These are phyloP conservation scores for Thymelicus sylvestris DNA, from an alignment of 2,888 invertebrate species.

Conservation along the genomic window DNA sequence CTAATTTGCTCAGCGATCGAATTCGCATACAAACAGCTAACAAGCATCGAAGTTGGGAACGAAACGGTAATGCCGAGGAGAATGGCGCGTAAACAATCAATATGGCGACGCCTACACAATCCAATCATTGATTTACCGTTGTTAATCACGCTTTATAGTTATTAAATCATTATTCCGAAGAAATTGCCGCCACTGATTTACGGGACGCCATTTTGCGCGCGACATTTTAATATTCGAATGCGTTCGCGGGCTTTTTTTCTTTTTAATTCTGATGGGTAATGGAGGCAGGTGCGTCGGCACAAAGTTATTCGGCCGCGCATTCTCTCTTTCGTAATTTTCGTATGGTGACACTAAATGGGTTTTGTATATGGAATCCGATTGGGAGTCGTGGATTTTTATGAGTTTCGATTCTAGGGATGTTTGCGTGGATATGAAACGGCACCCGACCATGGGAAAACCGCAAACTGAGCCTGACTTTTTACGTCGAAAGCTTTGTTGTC, in stretches of 20 bases:
- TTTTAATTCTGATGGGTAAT: constrained; percentile 68
- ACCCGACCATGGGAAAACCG: constrained; percentile 37
- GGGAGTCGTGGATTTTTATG: constrained; percentile 50
- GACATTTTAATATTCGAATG: constrained; percentile 78
- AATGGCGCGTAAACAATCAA: constrained; percentile 69
- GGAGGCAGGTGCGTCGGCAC: constrained; percentile 70
- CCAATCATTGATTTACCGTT: constrained; percentile 67
- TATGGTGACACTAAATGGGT: constrained; percentile 61
- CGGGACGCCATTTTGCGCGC: constrained; percentile 72
- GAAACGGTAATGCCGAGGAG: constrained; percentile 48
- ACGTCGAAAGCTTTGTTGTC: constrained; percentile 31
- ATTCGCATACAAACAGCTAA: constrained; percentile 43
- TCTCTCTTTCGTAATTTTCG: constrained; percentile 64
- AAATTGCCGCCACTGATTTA: constrained; percentile 79
- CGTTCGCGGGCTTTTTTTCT: constrained; percentile 63
- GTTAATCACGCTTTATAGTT: constrained; percentile 80
- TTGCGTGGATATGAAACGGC: constrained; percentile 38
- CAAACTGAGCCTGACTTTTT: constrained; percentile 32
- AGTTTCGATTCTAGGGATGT: constrained; percentile 38
- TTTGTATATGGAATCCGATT: constrained; percentile 62
- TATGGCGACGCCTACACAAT: constrained; percentile 58
- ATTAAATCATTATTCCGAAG: constrained; percentile 71
- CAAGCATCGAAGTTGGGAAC: constrained; percentile 44
- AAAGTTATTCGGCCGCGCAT: constrained; percentile 63
- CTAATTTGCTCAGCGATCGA: constrained; percentile 51